Evolutionary conservation across 2,113 vertebrate species (phyloP), one percentile per base, ranked within the genome.

Genomic region (Cacatua alba): DNA sequence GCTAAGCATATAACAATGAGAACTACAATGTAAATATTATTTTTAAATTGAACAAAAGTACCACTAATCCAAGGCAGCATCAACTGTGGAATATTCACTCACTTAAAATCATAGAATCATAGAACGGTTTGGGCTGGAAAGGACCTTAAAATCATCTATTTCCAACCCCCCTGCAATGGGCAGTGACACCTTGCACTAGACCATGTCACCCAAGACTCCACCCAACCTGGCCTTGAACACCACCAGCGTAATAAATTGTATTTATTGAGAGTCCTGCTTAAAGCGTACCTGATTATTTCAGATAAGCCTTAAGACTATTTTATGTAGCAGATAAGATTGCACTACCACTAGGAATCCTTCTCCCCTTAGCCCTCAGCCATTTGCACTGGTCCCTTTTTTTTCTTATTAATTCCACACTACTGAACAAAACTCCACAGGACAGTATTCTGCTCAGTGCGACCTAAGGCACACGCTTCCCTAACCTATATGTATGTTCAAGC

Each of bases 401-500:
- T 20, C 26, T 16, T 11, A 2, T 7, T 18, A 52, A 35, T 0
- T 19, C 24, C 44, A 19, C 11, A 37, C 51, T 41, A 31, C 46
- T 1, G 15, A 31, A 26, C 17, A 28, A 10, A 65, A 26, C 21
- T 8, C 46, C 46, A 33, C 12, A 7, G n/a, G 44, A n/a, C 2
- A 13, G 17, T 10, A 28, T 6, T 77, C 62, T 24, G 60, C n/a
- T 44, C 31, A 2, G 16, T 4, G 59, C 11, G 7, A 17, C 6
- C 44, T 12, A 16, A 33, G 55, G 33, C 17, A 24, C 7, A 0
- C 0, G 0, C 26, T 49, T 44, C 55, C 52, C 59, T 51, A n/a
- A 25, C 2, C 17, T 6, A 3, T 0, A 3, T 0, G 0, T 6
- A 17, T 1, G 13, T 18, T 25, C 2, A 7, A 37, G 15, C 29